Conservation (phyloP, 2,797 vertebrate species). For the Serranus cabrilla region DNA sequence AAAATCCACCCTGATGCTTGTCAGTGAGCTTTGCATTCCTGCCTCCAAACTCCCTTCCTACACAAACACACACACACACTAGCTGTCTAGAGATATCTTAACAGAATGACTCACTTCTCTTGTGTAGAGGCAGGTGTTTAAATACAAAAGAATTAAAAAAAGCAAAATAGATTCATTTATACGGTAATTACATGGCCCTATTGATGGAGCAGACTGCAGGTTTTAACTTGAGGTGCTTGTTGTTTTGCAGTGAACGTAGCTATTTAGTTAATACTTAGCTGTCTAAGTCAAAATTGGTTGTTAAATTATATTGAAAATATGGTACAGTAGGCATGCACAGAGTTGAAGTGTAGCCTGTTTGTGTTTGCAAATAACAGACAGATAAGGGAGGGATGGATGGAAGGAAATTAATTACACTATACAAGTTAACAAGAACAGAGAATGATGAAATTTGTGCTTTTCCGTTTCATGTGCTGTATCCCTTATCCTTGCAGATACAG, state of each 20-base stretch:
- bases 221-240: not conserved
- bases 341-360: not conserved
- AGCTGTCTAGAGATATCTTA: not conserved
- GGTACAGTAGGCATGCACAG: not conserved
- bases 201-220: conserved; percentile 3
- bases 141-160: conserved; percentile 7
- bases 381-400: not conserved
- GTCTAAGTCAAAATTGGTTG: not conserved
- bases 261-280: conserved; percentile 5
- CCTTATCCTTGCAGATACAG: not conserved
- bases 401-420: conserved; percentile 22
- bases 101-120: conserved; percentile 1
- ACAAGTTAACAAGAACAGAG: conserved; percentile 29
- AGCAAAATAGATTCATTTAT: not conserved
- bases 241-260: not conserved
- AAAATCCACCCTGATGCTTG: conserved; percentile 36
- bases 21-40: conserved; percentile 36
- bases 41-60: not conserved
- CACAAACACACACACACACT: not conserved
- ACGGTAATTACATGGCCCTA: conserved; percentile 5
- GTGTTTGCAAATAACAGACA: conserved; percentile 10
- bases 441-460: conserved; percentile 24
- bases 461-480: conserved; percentile 18
- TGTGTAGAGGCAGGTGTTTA: conserved; percentile 1
- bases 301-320: not conserved